phyloP scores from a whole-genome alignment of 2,888 invertebrate genomes.

The Dasysyrphus albostriatus region DNA sequence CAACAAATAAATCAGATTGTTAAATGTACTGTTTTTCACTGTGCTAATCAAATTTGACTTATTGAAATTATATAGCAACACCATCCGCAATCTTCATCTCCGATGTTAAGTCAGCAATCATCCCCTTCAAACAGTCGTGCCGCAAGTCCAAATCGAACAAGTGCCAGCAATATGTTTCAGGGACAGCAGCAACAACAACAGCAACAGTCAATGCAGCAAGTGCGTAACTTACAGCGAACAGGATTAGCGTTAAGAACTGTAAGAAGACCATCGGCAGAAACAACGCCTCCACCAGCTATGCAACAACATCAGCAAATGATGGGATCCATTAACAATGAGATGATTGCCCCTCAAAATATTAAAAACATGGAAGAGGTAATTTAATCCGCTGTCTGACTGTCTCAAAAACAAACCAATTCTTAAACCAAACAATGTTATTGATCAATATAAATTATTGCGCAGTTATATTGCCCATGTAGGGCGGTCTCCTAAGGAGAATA shows the following conservation, averaged over 20 bases:
- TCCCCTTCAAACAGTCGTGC: conserved; percentile 92
- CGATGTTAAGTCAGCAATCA: conserved; percentile 89
- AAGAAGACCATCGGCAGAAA: conserved; percentile 82
- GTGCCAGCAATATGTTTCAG: conserved; percentile 74
- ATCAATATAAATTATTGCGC: too few species aligned
- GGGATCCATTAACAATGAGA: conserved; percentile 77
- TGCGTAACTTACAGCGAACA: conserved; percentile 80
- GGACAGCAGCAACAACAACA: conserved; percentile 76
- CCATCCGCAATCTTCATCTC: conserved; percentile 87
- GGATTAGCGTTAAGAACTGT: conserved; percentile 79
- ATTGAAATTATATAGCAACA: conserved; percentile 77
- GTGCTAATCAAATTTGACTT: conserved; percentile 1
- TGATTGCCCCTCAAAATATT: conserved; percentile 79
- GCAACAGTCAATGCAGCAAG: conserved; percentile 77
- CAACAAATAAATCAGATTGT: too few species aligned
- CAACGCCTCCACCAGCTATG: conserved; percentile 81
- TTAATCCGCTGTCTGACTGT: conserved; percentile 27
- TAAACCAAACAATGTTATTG: too few species aligned
- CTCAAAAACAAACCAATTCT: too few species aligned
- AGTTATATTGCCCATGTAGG: too few species aligned
- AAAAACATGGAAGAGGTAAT: conserved; percentile 83
- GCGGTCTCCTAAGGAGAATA: too few species aligned
- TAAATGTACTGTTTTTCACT: not conserved
- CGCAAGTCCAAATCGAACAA: conserved; percentile 86
- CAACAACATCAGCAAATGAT: conserved; percentile 77